Percentiles rank a stretch among this genome's conserved stretches.
Evolutionary conservation across 1,140 invertebrate genomes (phyloP).

Genomic region (Dysdera silvatica): DNA sequence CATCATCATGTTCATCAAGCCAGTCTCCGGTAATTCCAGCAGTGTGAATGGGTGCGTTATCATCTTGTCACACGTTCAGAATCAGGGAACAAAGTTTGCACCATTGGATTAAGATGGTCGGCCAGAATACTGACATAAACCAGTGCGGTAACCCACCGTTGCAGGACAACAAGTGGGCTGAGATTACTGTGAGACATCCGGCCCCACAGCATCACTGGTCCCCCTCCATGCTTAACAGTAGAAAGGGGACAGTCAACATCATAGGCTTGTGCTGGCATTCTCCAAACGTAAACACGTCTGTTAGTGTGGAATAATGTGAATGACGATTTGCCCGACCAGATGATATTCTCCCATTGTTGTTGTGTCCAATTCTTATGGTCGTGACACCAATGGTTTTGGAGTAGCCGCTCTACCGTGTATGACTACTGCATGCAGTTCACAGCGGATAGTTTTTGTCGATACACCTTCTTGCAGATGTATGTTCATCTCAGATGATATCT

Average conservation of each 20-base stretch:
- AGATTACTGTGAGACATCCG: constrained; percentile 2
- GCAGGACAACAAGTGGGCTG: constrained; percentile 1
- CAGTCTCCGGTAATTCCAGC: no score
- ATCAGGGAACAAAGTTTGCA: no score
- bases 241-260: background rate
- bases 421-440: constrained; percentile 1
- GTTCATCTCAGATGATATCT: constrained; percentile 5
- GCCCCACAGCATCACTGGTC: constrained; percentile 11
- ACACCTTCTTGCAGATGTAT: background rate
- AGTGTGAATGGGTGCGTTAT: no score
- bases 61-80: no score
- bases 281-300: background rate
- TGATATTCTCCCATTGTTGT: background rate
- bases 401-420: no score
- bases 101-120: no score
- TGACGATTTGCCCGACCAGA: background rate
- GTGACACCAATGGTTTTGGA: no score
- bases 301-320: constrained; percentile 2
- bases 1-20: no score
- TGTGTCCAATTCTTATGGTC: background rate
- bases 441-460: background rate
- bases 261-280: constrained; percentile 3
- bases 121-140: no score
- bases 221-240: constrained; percentile 10
- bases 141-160: no score